A percentile compares a stretch with the other conserved stretches of the same genome.
These are phyloP conservation scores for Odontesthes bonariensis DNA, from an alignment of 2,113 vertebrate genomes.

Conservation along the genomic window DNA sequence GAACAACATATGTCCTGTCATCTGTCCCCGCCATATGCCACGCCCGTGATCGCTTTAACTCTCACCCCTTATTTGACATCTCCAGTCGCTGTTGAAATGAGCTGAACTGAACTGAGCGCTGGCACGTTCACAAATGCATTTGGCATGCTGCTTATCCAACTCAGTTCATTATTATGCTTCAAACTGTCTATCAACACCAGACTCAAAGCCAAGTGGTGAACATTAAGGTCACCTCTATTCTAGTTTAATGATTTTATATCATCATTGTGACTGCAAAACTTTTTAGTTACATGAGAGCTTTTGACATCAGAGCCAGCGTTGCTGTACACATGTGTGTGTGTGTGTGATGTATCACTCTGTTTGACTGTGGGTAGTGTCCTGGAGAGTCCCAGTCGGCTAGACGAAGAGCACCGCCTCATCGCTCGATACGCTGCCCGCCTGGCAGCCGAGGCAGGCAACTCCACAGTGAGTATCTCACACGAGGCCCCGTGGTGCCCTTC, in stretches of 20 bases:
- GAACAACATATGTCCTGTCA: slow-evolving; percentile 67
- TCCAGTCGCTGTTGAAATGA: slow-evolving; percentile 37
- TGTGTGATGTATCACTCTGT: slow-evolving; percentile 45
- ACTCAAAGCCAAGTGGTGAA: slow-evolving; percentile 28
- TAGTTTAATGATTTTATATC: slow-evolving; percentile 21
- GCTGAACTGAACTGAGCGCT: slow-evolving; percentile 11
- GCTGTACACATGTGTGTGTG: slow-evolving; percentile 4
- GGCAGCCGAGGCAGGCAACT: slow-evolving; percentile 92
- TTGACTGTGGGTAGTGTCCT: slow-evolving; percentile 83
- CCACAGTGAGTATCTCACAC: slow-evolving; percentile 82
- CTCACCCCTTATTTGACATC: slow-evolving; percentile 53
- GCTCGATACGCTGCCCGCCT: slow-evolving; percentile 93
- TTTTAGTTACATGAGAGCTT: slow-evolving; percentile 32
- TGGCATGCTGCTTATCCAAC: slow-evolving; percentile 42
- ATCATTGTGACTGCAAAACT: slow-evolving; percentile 16
- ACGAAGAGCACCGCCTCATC: slow-evolving; percentile 95
- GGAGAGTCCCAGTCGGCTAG: slow-evolving; percentile 93
- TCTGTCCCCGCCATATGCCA: slow-evolving; percentile 71
- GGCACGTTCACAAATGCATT: slow-evolving; percentile 46
- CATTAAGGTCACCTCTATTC: slow-evolving; percentile 37
- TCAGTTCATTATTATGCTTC: slow-evolving; percentile 36
- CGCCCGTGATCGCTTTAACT: slow-evolving; percentile 51
- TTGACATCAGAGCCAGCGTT: slow-evolving; percentile 16
- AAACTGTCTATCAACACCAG: slow-evolving; percentile 34
- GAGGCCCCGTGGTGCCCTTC: slow-evolving; percentile 14